phyloP scores from a whole-genome alignment of 1,140 invertebrate genomes.

The Drosophila elegans region DNA sequence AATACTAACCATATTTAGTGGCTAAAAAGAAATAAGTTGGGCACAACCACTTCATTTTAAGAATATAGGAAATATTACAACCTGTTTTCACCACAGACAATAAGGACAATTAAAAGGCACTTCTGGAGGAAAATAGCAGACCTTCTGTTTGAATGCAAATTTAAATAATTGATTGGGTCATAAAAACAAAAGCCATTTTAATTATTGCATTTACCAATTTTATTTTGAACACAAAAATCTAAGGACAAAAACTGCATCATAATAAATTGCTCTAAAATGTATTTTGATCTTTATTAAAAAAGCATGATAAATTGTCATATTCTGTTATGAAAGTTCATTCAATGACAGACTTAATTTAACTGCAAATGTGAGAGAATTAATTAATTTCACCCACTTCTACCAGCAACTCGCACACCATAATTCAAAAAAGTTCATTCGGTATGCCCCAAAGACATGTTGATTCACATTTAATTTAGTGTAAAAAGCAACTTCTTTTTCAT shows the following conservation, averaged over 20 bases:
- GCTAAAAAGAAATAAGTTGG: not conserved
- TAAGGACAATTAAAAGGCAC: too few species aligned
- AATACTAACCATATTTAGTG: not conserved
- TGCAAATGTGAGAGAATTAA: constrained; percentile 9
- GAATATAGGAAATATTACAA: too few species aligned
- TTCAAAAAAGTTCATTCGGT: constrained; percentile 27
- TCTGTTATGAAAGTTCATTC: constrained; percentile 10
- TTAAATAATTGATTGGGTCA: too few species aligned
- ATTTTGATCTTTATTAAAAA: not conserved
- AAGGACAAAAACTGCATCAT: too few species aligned
- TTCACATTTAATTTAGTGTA: constrained; percentile 52
- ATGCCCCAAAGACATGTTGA: constrained; percentile 39
- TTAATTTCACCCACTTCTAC: constrained; percentile 6
- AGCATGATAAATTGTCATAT: not conserved
- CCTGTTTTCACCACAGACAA: too few species aligned
- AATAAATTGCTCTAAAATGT: not conserved
- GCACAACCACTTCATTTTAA: too few species aligned
- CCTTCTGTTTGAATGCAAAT: too few species aligned
- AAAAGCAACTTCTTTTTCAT: constrained; percentile 44
- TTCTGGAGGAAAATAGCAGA: too few species aligned
- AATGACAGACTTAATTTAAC: not conserved
- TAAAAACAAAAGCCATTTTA: too few species aligned
- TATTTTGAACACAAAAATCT: too few species aligned
- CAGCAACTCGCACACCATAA: not conserved
- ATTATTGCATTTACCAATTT: too few species aligned